Evolutionary conservation across 2,113 vertebrate species (phyloP).

Genomic region (Naja naja): DNA sequence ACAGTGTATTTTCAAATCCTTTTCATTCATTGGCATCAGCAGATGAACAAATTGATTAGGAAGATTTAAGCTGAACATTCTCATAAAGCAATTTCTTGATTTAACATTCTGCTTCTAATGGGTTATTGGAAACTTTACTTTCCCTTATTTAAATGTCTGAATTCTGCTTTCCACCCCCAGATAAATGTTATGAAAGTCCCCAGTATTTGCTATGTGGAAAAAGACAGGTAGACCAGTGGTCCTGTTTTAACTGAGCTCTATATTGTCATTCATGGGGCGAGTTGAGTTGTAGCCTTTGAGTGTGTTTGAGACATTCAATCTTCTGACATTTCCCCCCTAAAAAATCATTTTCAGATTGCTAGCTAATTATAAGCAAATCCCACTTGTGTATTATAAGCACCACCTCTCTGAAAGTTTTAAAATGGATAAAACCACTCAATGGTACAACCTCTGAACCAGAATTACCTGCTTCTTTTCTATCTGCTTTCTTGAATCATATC

Average conservation of each 20-base stretch:
- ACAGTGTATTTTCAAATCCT: too few species aligned
- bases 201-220: background rate
- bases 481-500: background rate
- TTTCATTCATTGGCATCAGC: too few species aligned
- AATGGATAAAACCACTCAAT: background rate
- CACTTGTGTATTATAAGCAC: background rate
- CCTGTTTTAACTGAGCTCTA: background rate
- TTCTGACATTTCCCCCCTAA: too few species aligned
- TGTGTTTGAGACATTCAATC: too few species aligned
- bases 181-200: background rate
- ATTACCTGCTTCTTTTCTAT: background rate
- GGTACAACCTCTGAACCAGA: background rate
- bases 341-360: background rate
- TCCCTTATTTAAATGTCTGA: background rate
- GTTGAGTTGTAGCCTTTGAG: background rate
- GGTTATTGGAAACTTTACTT: background rate
- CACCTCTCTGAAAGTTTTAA: background rate
- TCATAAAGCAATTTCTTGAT: too few species aligned
- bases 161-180: background rate
- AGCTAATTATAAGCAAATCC: background rate
- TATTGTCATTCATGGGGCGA: too few species aligned
- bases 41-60: too few species aligned
- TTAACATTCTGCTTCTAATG: background rate
- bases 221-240: background rate
- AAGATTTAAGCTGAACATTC: too few species aligned